phyloP scores from a whole-genome alignment of 92 coral and sea anemone species.

The Epizoanthus rinbou region DNA sequence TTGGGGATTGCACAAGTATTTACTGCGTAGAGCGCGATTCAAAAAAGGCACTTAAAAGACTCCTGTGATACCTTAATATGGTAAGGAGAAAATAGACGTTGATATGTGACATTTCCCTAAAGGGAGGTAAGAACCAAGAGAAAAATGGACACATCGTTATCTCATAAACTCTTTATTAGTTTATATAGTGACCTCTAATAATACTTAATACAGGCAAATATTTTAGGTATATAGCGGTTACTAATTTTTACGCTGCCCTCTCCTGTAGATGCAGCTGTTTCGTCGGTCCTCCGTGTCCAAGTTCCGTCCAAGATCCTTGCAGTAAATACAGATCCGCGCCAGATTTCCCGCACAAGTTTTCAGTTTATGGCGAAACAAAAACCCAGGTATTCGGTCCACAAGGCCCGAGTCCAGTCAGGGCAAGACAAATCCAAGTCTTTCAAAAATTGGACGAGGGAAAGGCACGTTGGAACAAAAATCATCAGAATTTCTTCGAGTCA shows the following conservation, averaged over 20 bases:
- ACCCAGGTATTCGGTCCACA: constrained; percentile 1
- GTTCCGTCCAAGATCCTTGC: constrained; percentile 19
- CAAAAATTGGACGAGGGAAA: constrained; percentile 8
- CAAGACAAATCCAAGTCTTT: not conserved
- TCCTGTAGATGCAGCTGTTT: constrained; percentile 31
- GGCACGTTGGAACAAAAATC: constrained; percentile 9
- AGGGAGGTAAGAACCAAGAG: too few relatives aligned
- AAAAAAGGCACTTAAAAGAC: too few relatives aligned
- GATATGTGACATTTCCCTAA: too few relatives aligned
- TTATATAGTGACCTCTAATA: too few relatives aligned
- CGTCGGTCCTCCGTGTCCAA: constrained; percentile 18
- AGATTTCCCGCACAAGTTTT: not conserved
- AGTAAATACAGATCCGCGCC: constrained; percentile 29
- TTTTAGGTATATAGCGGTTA: too few relatives aligned
- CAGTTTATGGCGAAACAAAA: constrained; percentile 13
- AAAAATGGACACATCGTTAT: too few relatives aligned
- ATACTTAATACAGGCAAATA: too few relatives aligned
- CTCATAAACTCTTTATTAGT: too few relatives aligned
- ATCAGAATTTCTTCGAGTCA: constrained; percentile 27
- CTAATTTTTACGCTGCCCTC: not conserved
- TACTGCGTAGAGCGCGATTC: too few relatives aligned
- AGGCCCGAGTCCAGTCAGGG: constrained; percentile 13
- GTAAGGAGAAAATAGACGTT: too few relatives aligned
- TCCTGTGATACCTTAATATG: too few relatives aligned
- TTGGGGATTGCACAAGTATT: too few relatives aligned